Base-by-base conservation (phyloP, 2,888 invertebrate species). In the Lepidocyrtinus sp. region DNA sequence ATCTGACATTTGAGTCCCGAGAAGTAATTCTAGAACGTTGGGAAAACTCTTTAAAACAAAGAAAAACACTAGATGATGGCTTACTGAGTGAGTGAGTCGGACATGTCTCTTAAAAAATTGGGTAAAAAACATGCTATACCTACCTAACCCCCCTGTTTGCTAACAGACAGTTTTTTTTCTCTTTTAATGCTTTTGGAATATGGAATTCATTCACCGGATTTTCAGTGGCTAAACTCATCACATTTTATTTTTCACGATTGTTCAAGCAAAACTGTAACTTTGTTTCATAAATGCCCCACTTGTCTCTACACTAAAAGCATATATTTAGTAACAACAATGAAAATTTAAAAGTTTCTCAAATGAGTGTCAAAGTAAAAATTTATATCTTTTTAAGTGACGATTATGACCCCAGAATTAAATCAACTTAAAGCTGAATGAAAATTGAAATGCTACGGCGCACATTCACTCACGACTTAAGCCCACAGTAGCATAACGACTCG, bases 1-100 rank as follows among this genome's bases (percentile, higher is more conserved):
- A 77, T 70, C 72, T 77, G 77, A 77, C 77, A 77, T 77, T 50
- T 77, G 77, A 77, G 77, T 77, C 77, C 46, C 77, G 67, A 71
- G 77, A 77, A 24, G 77, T 50, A 77, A 77, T 50, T 77, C 77
- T 77, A 77, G 77, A 77, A 77, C 72, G 64, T 77, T 77, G 77
- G 77, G 77, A 77, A 77, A 69, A 76, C 63, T 70, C 68, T 59
- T 63, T 65, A 77, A 77, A 77, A 77, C 77, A 77, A 77, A 77
- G 63, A 77, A 71, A 72, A 71, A 70, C 70, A 72, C 50, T n/a
- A n/a, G 50, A 50, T 75, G 46, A 24, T 68, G 75, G 68, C 75
- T 75, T 50, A 50, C 50, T 50, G 50, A 50, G n/a, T 50, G 50
- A 50, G 50, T 50, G 50, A 50, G 15, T 50, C 17, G 50, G 50